Evolutionary conservation across 2,888 invertebrate genomes (phyloP).

Genomic region (Ormia ochracea): DNA sequence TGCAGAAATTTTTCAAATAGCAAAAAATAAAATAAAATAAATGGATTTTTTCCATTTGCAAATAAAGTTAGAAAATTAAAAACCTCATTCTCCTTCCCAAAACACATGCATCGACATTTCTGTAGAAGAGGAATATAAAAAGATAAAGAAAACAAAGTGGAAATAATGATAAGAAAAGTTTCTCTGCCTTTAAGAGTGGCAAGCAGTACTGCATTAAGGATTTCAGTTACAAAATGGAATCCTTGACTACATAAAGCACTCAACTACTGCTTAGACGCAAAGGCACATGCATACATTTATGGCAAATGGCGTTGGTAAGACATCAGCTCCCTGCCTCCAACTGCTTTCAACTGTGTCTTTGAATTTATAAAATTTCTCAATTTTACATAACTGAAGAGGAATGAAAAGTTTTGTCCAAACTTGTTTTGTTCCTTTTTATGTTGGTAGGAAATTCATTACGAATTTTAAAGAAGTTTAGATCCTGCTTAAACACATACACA

Average conservation of each 20-base stretch:
- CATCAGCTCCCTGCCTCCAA: background rate
- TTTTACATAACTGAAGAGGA: conserved; percentile 11
- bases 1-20: conserved; percentile 22
- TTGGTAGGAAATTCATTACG: conserved; percentile 63
- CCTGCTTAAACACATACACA: background rate
- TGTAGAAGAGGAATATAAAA: conserved; percentile 20
- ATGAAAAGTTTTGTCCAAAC: conserved; percentile 39
- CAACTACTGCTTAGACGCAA: background rate
- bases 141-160: conserved; percentile 10
- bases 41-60: conserved; percentile 37
- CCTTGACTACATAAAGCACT: conserved; percentile 46
- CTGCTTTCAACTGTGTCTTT: background rate
- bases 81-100: background rate
- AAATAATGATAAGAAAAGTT: conserved; percentile 63
- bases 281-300: background rate
- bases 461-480: conserved; percentile 65
- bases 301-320: background rate
- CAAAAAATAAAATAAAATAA: conserved; percentile 37
- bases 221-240: conserved; percentile 46
- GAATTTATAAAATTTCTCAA: background rate
- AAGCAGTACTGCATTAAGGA: conserved; percentile 49
- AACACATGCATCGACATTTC: background rate
- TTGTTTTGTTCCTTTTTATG: conserved; percentile 28
- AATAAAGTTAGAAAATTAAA: conserved; percentile 39
- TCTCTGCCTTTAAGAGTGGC: conserved; percentile 57